Conservation (phyloP, 2,113 vertebrate species). For the Mobula birostris region DNA sequence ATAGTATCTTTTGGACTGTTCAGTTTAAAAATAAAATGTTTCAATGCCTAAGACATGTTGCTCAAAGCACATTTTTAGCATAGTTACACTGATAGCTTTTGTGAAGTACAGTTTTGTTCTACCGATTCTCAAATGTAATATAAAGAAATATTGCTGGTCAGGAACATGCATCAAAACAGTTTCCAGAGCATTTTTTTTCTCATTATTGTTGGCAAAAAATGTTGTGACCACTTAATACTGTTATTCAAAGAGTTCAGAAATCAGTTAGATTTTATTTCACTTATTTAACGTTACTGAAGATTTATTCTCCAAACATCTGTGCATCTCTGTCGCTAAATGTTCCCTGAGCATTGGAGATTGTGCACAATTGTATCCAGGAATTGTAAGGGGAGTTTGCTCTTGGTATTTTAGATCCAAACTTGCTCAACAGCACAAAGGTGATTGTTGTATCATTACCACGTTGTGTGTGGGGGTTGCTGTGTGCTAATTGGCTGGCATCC, state of each 20-base stretch:
- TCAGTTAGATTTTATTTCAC: neutral
- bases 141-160: neutral
- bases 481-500: no score
- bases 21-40: constrained; percentile 25
- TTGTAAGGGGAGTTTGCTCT: no score
- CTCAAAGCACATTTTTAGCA: constrained; percentile 20
- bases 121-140: constrained; percentile 12
- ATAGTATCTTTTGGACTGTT: constrained; percentile 31
- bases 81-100: constrained; percentile 15
- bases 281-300: neutral
- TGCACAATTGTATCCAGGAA: no score
- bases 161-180: neutral
- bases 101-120: neutral
- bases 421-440: no score
- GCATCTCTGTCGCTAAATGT: neutral
- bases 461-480: no score
- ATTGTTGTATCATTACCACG: no score
- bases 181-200: neutral
- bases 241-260: neutral
- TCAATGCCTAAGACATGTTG: constrained; percentile 31
- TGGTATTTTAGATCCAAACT: no score
- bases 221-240: neutral
- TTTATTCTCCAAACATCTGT: neutral
- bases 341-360: neutral
- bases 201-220: neutral